These are phyloP conservation scores for Lateolabrax maculatus DNA, from an alignment of 2,797 vertebrate genomes.

Conservation along the genomic window DNA sequence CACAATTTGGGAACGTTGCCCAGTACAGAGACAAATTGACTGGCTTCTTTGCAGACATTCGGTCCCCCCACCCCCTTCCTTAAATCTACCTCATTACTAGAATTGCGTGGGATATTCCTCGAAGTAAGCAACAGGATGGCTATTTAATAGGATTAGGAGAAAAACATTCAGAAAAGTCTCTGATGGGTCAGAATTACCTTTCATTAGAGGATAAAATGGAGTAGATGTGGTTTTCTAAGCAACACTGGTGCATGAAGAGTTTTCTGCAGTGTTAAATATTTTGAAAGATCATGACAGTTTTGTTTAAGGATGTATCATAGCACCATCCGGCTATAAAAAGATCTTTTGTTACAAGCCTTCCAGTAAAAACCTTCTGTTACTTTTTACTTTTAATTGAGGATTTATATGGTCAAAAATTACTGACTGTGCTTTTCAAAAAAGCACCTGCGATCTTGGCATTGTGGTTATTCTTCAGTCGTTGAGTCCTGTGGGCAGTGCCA, in stretches of 20 bases:
- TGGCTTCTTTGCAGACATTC: conserved; percentile 41
- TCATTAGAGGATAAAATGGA: conserved; percentile 27
- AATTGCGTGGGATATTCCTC: conserved; percentile 68
- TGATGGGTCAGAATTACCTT: conserved; percentile 56
- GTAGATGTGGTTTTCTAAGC: conserved; percentile 23
- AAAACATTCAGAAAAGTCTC: conserved; percentile 51
- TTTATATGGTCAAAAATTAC: conserved; percentile 1
- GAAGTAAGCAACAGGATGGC: conserved; percentile 69
- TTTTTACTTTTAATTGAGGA: neutral
- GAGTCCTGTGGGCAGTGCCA: conserved; percentile 1
- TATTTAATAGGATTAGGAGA: conserved; percentile 77
- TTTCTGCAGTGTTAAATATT: conserved; percentile 19
- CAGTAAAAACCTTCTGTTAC: neutral
- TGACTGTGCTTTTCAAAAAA: neutral
- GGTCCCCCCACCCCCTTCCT: no score
- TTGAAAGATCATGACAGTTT: conserved; percentile 24
- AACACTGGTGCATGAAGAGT: conserved; percentile 4
- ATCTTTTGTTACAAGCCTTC: neutral
- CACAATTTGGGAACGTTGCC: conserved; percentile 76
- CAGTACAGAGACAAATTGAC: conserved; percentile 57
- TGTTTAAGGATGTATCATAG: conserved; percentile 9
- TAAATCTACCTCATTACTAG: conserved; percentile 80
- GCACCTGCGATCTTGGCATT: conserved; percentile 10
- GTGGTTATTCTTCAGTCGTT: conserved; percentile 29
- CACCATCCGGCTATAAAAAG: neutral